Conservation (phyloP, 2,888 invertebrate genomes). For the Clepsis dumicolana region DNA sequence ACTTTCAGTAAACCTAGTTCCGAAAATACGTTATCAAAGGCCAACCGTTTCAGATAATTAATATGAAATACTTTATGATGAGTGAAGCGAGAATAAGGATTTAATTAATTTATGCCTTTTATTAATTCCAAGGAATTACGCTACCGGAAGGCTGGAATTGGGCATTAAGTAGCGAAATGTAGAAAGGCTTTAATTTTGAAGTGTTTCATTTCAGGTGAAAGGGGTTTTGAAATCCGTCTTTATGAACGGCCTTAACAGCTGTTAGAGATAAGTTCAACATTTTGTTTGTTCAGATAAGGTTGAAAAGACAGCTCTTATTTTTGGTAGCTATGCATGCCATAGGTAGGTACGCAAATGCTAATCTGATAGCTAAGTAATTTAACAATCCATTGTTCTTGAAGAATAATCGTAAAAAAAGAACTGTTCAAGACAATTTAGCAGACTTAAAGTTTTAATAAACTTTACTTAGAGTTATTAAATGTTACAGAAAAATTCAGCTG, state of each 20-base stretch:
- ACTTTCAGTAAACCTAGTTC: neutral
- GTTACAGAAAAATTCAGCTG: no score
- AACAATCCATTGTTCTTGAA: no score
- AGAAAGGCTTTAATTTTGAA: slow-evolving; percentile 15
- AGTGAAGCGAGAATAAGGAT: slow-evolving; percentile 6
- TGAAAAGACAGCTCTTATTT: no score
- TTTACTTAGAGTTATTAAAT: no score
- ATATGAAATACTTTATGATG: slow-evolving; percentile 11
- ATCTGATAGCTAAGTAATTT: no score
- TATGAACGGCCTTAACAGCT: neutral
- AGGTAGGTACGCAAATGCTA: no score
- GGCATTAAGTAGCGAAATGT: slow-evolving; percentile 4
- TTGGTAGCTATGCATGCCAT: no score
- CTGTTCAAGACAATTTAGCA: no score
- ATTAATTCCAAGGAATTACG: slow-evolving; percentile 33
- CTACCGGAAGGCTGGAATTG: slow-evolving; percentile 22
- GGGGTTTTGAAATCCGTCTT: neutral
- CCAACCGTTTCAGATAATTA: slow-evolving; percentile 9
- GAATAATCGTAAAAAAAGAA: no score
- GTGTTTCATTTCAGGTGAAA: neutral
- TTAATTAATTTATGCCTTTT: slow-evolving; percentile 38
- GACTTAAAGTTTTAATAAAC: no score
- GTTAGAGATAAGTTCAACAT: neutral
- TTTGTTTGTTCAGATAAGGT: no score
- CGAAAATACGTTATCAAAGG: slow-evolving; percentile 8